Evolutionary conservation across 2,888 invertebrate species (phyloP).

Genomic region (Coecobrya sp.): DNA sequence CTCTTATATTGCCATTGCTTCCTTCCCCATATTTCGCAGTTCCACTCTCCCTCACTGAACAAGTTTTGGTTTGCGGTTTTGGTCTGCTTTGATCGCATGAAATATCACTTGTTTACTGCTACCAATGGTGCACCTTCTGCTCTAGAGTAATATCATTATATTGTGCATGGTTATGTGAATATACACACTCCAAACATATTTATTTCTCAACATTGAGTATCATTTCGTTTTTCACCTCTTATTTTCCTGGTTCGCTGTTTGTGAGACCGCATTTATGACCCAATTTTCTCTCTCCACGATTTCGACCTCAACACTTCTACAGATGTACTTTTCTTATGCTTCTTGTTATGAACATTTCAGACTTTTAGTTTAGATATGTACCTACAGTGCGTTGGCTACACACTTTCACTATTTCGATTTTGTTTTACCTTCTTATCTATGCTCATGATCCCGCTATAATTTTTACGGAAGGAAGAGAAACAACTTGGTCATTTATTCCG

Average conservation of each 20-base stretch:
- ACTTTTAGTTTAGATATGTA: neutral
- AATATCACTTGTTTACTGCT: conserved; percentile 60
- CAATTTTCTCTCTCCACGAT: conserved; percentile 67
- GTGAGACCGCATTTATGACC: conserved; percentile 69
- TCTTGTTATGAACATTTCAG: neutral
- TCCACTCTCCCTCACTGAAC: neutral
- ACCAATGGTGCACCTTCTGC: neutral
- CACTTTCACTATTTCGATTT: conserved; percentile 14
- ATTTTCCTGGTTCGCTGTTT: conserved; percentile 34
- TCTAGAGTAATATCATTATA: conserved; percentile 4
- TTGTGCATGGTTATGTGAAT: neutral
- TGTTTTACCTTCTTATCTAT: conserved; percentile 30
- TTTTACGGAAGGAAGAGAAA: neutral
- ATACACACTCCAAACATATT: conserved; percentile 41
- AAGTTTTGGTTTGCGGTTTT: conserved; percentile 41
- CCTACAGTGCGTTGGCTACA: neutral
- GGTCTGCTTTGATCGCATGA: conserved; percentile 50
- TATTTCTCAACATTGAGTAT: conserved; percentile 49
- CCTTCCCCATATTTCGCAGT: neutral
- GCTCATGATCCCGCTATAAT: conserved; percentile 32
- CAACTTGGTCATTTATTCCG: conserved; percentile 74
- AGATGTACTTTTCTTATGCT: conserved; percentile 11
- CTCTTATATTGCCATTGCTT: neutral
- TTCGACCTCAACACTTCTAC: conserved; percentile 54
- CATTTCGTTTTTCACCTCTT: conserved; percentile 71